Conservation (phyloP, 2,113 vertebrate genomes). For the Pseudorhombus dupliciocellatus region DNA sequence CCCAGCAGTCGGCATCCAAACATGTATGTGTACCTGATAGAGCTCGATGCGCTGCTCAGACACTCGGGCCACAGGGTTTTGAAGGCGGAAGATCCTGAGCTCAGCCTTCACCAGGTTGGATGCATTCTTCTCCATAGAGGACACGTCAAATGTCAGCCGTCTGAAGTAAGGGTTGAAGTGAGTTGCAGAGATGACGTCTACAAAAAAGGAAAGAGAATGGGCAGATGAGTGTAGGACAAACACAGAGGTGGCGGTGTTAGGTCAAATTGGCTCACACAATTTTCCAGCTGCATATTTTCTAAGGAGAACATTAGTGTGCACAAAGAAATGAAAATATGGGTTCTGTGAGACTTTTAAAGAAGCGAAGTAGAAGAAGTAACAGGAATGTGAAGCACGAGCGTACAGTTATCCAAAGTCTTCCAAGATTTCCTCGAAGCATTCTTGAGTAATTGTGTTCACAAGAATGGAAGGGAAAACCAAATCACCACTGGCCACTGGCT, state of each 20-base stretch:
- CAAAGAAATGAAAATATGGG: no score
- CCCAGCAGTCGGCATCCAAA: neutral
- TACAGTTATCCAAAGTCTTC: neutral
- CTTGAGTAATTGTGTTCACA: neutral
- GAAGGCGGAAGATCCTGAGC: slow-evolving; percentile 92
- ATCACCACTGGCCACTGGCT: no score
- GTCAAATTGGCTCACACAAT: no score
- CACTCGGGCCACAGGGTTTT: slow-evolving; percentile 89
- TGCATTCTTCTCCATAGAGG: slow-evolving; percentile 92
- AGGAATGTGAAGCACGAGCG: no score
- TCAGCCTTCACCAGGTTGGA: slow-evolving; percentile 96
- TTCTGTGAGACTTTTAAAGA: no score
- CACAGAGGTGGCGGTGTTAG: neutral
- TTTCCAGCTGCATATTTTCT: no score
- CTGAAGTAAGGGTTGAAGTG: slow-evolving; percentile 81
- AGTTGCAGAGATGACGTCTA: slow-evolving; percentile 77
- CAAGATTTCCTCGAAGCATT: neutral
- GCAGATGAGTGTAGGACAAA: neutral
- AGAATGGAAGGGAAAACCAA: neutral
- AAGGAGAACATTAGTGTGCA: no score
- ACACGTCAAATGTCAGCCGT: slow-evolving; percentile 90
- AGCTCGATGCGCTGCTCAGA: slow-evolving; percentile 95
- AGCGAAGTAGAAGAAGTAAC: no score
- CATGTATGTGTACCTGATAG: slow-evolving; percentile 87
- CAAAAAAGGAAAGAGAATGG: slow-evolving; percentile 25